Base-by-base conservation (phyloP, 2,888 invertebrate genomes). In the Nemurella pictetii region DNA sequence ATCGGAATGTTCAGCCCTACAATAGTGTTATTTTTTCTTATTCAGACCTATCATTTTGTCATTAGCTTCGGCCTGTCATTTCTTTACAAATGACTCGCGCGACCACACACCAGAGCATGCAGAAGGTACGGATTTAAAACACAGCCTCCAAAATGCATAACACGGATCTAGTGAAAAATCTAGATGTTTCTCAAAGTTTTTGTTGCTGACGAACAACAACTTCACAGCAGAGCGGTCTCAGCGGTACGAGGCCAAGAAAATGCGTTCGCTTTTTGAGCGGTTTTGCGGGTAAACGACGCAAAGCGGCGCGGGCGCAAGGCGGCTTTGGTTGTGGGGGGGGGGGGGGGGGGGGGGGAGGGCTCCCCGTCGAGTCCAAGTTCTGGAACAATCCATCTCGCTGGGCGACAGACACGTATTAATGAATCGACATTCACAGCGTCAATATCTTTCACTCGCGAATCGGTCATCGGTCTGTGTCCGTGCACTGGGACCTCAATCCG, bases 91-190 rank as follows among this genome's bases (percentile, higher is more conserved):
- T 55, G 55, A 20, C 55, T 75, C 26, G 75, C 15, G 27, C 75
- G 75, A 75, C 75, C 75, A 75, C 75, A 75, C 75, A n/a, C n/a
- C n/a, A n/a, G n/a, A n/a, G n/a, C n/a, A n/a, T n/a, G 75, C 75
- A 75, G 26, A 55, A 55, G 15, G 35, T 35, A 35, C 3, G 55
- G 55, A 20, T 55, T 55, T 55, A 55, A 55, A 55, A 55, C 9
- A 55, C 55, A n/a, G n/a, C 55, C 55, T 55, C 55, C 15, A n/a
- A 55, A 55, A 55, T 20, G 15, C 55, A 20, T 12, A 20, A 55
- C 15, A 32, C 32, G 32, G n/a, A 55, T 2, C 9, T 15, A 55
- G 12, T n/a, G 20, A 55, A 20, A 7, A 55, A 55, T 55, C 9
- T 55, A 7, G 55, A 55, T 20, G 55, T 20, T n/a, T n/a, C n/a